These are phyloP conservation scores for Cryptocephalus primarius DNA, from an alignment of 2,888 invertebrate genomes.

Conservation along the genomic window DNA sequence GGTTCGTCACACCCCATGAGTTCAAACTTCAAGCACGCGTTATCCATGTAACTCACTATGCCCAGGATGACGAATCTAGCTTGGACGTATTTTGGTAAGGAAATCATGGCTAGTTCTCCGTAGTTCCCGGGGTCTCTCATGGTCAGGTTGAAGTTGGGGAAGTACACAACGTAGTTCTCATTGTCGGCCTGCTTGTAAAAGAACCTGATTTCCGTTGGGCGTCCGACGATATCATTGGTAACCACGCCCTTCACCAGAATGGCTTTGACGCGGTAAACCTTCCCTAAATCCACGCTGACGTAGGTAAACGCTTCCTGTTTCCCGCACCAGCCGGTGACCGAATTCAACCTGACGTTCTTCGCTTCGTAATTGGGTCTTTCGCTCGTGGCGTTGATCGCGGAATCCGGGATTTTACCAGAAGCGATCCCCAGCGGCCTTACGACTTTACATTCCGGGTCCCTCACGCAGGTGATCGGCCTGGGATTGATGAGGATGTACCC, in stretches of 20 bases:
- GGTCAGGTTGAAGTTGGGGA: constrained; percentile 90
- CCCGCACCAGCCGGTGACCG: constrained; percentile 95
- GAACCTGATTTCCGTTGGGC: constrained; percentile 92
- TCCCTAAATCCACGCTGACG: constrained; percentile 88
- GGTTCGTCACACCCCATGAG: constrained; percentile 93
- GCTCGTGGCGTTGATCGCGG: constrained; percentile 90
- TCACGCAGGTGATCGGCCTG: constrained; percentile 77
- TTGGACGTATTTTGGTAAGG: constrained; percentile 84
- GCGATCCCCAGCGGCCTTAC: constrained; percentile 70
- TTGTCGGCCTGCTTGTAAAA: constrained; percentile 92
- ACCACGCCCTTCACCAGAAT: constrained; percentile 90
- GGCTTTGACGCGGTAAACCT: constrained; percentile 85
- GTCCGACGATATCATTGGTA: constrained; percentile 87
- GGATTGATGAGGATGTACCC: constrained; percentile 90
- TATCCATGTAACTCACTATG: constrained; percentile 93
- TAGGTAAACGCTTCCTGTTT: constrained; percentile 94
- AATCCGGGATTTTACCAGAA: constrained; percentile 78
- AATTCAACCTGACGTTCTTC: constrained; percentile 76
- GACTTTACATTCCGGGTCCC: constrained; percentile 89
- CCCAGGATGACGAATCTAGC: constrained; percentile 87
- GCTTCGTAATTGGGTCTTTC: constrained; percentile 88
- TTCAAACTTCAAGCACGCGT: constrained; percentile 92
- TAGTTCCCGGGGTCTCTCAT: constrained; percentile 95
- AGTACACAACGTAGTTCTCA: constrained; percentile 93
- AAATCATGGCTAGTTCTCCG: constrained; percentile 93